Conservation (phyloP, 2,113 vertebrate genomes). For the Stegostoma tigrinum region DNA sequence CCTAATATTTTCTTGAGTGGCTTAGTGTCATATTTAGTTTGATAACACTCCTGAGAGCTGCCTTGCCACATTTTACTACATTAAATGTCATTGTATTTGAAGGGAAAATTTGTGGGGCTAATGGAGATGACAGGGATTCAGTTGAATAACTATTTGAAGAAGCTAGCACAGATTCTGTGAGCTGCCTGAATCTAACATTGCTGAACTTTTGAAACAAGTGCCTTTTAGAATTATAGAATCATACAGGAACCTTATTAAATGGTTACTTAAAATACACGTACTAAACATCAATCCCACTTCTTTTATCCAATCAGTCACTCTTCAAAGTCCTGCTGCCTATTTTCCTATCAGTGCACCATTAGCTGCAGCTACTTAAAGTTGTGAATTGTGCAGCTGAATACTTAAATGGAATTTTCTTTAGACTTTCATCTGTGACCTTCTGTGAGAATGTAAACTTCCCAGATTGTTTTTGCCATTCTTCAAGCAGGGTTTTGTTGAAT, state of each 20-base stretch:
- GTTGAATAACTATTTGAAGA: not conserved
- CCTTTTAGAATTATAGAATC: not conserved
- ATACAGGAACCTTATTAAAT: not conserved
- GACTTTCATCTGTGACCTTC: constrained; percentile 35
- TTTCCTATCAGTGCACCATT: no score
- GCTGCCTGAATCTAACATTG: not conserved
- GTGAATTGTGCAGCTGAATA: constrained; percentile 8
- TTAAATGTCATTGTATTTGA: not conserved
- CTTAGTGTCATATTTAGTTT: not conserved
- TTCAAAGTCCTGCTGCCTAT: not conserved
- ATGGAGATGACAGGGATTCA: not conserved
- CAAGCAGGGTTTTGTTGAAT: constrained; percentile 3
- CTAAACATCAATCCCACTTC: not conserved
- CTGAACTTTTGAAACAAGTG: not conserved
- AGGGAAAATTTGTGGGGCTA: not conserved
- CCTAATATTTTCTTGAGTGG: not conserved
- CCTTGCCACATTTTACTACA: not conserved
- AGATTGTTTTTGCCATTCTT: constrained; percentile 2
- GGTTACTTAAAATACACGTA: not conserved
- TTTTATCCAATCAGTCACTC: not conserved
- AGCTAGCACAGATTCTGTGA: not conserved
- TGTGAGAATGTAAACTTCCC: not conserved
- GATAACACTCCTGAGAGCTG: not conserved
- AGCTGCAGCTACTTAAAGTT: not conserved
- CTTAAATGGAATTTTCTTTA: not conserved